Evolutionary conservation across 2,888 invertebrate species (phyloP).

Genomic region (Pachliopta kotzebuea): DNA sequence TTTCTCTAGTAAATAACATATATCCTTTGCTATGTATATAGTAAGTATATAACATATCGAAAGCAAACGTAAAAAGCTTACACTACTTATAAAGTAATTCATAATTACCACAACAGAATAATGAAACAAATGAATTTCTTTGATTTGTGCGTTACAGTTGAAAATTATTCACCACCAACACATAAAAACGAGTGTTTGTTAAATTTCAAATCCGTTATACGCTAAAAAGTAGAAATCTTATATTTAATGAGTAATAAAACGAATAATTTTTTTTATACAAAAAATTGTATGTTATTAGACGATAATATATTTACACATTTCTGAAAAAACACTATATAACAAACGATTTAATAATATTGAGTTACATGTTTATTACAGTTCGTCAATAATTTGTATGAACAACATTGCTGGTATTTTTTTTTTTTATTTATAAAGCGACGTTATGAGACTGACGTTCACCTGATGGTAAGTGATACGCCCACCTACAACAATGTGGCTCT

Average conservation of each 20-base stretch:
- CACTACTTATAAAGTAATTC: constrained; percentile 18
- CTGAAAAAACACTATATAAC: background rate
- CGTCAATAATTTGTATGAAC: background rate
- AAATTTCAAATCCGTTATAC: background rate
- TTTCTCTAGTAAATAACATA: background rate
- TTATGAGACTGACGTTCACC: too few species aligned
- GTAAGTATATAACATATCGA: constrained; percentile 18
- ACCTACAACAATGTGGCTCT: too few species aligned
- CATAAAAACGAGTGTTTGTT: background rate
- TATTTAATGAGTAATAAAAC: constrained; percentile 19
- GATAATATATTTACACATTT: constrained; percentile 10
- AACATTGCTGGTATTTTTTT: too few species aligned
- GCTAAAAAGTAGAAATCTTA: constrained; percentile 6
- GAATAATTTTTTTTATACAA: constrained; percentile 9
- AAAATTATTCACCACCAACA: constrained; percentile 3
- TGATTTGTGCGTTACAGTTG: constrained; percentile 21
- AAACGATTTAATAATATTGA: background rate
- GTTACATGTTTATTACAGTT: background rate
- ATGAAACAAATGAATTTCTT: constrained; percentile 5
- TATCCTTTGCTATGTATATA: constrained; percentile 14
- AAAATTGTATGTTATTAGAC: background rate
- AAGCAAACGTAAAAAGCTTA: constrained; percentile 13
- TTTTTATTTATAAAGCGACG: too few species aligned
- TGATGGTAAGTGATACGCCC: too few species aligned
- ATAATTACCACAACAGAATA: constrained; percentile 9